Evolutionary conservation across 2,797 vertebrate species (phyloP).

Genomic region (Sebastes oblongus): DNA sequence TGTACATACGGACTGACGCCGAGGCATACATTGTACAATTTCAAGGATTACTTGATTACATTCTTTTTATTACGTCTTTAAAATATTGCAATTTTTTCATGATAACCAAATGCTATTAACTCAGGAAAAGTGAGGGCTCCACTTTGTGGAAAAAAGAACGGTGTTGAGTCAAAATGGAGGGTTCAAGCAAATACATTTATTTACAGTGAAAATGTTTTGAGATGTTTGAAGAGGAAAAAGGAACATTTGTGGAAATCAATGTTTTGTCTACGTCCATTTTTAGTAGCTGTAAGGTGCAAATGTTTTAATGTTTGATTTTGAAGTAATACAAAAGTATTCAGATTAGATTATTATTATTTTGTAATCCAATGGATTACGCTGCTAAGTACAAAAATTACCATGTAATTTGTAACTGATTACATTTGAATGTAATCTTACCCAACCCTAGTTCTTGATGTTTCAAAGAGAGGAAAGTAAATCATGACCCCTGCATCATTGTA

Average conservation of each 20-base stretch:
- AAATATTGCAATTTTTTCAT: neutral
- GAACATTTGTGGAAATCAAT: neutral
- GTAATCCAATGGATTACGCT: neutral
- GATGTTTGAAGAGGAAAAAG: neutral
- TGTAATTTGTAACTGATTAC: neutral
- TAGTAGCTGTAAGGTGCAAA: neutral
- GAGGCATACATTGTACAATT: neutral
- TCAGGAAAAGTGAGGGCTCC: neutral
- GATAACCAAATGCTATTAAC: neutral
- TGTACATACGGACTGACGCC: no score
- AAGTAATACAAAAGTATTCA: neutral
- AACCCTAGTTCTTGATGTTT: neutral
- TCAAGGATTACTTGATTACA: neutral
- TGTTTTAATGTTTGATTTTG: neutral
- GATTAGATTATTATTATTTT: neutral
- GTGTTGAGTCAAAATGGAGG: neutral
- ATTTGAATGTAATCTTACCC: neutral
- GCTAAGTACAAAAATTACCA: rapidly evolving
- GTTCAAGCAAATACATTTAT: neutral
- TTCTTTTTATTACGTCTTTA: neutral
- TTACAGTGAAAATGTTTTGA: neutral
- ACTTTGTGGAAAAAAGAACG: neutral
- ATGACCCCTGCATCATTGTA: neutral
- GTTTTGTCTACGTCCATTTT: neutral
- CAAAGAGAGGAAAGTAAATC: slow-evolving; percentile 20